phyloP scores from a whole-genome alignment of 2,888 invertebrate species.

The Drosophila formosana region DNA sequence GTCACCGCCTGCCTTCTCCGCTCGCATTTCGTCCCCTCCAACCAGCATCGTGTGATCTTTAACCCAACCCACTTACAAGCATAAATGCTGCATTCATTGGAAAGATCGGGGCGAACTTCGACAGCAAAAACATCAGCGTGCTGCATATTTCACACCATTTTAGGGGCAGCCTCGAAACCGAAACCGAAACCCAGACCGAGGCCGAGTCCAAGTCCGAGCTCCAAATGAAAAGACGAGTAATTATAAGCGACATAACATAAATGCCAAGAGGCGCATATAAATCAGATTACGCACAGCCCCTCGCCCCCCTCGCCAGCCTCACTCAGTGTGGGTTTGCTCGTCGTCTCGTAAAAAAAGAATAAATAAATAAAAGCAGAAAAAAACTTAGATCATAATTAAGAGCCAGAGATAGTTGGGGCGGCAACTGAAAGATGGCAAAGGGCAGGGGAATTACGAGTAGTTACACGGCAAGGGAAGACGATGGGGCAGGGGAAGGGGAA shows the following conservation, averaged over 20 bases:
- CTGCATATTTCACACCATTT: conserved; percentile 35
- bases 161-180: conserved; percentile 8
- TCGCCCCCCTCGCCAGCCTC: neutral
- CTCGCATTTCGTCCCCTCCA: neutral
- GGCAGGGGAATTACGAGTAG: conserved; percentile 1
- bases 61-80: conserved; percentile 54
- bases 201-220: neutral
- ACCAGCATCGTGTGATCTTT: conserved; percentile 42
- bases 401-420: conserved; percentile 38
- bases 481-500: neutral
- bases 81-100: conserved; percentile 38
- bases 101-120: neutral
- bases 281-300: conserved; percentile 57
- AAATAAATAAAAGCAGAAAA: conserved; percentile 10
- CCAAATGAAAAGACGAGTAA: conserved; percentile 63
- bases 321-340: neutral
- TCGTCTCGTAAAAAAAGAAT: conserved; percentile 9
- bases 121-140: conserved; percentile 1
- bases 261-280: conserved; percentile 68
- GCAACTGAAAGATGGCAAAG: conserved; percentile 14
- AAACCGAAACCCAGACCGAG: no score
- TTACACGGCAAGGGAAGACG: conserved; percentile 1
- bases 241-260: conserved; percentile 70
- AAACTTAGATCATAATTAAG: conserved; percentile 61
- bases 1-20: conserved; percentile 13